A percentile compares a stretch with the other conserved stretches of the same genome.
These are phyloP conservation scores for Pao palembangensis DNA, from an alignment of 2,113 vertebrate species.

Conservation along the genomic window DNA sequence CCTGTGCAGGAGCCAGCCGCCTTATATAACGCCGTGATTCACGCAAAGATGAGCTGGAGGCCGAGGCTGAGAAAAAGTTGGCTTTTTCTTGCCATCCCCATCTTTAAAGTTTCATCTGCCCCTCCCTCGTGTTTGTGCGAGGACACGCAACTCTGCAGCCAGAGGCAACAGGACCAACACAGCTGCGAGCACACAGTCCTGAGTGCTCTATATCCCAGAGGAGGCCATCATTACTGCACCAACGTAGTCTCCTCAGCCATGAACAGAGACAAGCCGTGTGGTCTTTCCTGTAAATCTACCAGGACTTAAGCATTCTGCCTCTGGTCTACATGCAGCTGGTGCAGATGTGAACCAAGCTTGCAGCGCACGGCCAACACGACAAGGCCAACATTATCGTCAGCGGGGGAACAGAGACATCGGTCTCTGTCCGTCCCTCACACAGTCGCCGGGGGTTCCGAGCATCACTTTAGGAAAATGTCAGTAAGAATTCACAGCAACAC, in stretches of 20 bases:
- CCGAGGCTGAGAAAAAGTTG: conserved; percentile 7
- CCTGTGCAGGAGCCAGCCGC: conserved; percentile 36
- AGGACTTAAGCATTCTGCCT: conserved; percentile 16
- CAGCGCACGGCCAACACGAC: background rate
- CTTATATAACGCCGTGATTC: conserved; percentile 61
- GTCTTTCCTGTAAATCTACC: conserved; percentile 30
- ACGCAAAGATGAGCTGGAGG: conserved; percentile 33
- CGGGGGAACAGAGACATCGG: conserved; percentile 13
- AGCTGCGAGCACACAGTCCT: too few relatives aligned
- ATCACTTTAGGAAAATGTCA: too few relatives aligned
- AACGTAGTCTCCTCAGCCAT: conserved; percentile 23
- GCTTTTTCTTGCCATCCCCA: too few relatives aligned
- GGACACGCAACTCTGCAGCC: conserved; percentile 32
- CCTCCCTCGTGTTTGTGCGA: conserved; percentile 4
- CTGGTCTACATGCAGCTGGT: conserved; percentile 7
- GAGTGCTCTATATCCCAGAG: conserved; percentile 8
- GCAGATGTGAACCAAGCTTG: conserved; percentile 4
- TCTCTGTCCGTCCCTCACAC: conserved; percentile 1
- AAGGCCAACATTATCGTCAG: conserved; percentile 7
- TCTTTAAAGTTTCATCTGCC: background rate
- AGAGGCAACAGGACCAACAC: conserved; percentile 20
- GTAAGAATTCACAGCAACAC: too few relatives aligned
- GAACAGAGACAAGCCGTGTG: conserved; percentile 18
- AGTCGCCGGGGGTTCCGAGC: background rate
- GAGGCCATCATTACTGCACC: conserved; percentile 39